Evolutionary conservation across 1,140 invertebrate genomes (phyloP).

Genomic region (Thereuonema tuberculata): DNA sequence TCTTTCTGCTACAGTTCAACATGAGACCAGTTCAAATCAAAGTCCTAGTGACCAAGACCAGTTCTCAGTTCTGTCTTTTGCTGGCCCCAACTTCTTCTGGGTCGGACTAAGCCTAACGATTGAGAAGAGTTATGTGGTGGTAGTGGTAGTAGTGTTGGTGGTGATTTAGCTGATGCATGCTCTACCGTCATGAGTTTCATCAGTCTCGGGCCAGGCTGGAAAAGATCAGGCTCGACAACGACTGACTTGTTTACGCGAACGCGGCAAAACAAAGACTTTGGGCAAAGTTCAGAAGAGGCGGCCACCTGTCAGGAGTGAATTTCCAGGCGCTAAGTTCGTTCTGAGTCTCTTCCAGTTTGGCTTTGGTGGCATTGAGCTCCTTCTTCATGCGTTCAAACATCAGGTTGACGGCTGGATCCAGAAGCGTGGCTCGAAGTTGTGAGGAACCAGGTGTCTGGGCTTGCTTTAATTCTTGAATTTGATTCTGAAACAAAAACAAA

Average conservation of each 20-base stretch:
- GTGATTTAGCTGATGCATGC: slow-evolving; percentile 12
- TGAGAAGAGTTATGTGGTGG: no score
- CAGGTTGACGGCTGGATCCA: slow-evolving; percentile 93
- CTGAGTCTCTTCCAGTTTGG: slow-evolving; percentile 89
- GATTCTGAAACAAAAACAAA: no score
- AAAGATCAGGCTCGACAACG: no score
- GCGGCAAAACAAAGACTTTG: neutral
- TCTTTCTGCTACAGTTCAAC: no score
- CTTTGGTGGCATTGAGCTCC: slow-evolving; percentile 75
- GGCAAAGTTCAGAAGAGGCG: slow-evolving; percentile 2
- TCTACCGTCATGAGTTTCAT: slow-evolving; percentile 10
- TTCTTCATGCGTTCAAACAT: slow-evolving; percentile 81
- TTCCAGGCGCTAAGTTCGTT: slow-evolving; percentile 97
- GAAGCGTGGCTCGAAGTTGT: slow-evolving; percentile 59
- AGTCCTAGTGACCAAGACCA: no score
- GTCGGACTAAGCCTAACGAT: no score
- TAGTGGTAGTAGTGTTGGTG: no score
- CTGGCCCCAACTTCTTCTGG: no score
- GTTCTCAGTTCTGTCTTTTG: no score
- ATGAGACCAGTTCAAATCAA: no score
- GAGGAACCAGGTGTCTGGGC: slow-evolving; percentile 61
- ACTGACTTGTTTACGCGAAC: no score
- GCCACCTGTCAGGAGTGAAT: slow-evolving; percentile 88
- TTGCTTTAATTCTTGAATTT: slow-evolving; percentile 78
- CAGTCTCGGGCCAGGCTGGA: neutral